Base-by-base conservation (phyloP, 2,113 vertebrate genomes). In the Tyto alba region DNA sequence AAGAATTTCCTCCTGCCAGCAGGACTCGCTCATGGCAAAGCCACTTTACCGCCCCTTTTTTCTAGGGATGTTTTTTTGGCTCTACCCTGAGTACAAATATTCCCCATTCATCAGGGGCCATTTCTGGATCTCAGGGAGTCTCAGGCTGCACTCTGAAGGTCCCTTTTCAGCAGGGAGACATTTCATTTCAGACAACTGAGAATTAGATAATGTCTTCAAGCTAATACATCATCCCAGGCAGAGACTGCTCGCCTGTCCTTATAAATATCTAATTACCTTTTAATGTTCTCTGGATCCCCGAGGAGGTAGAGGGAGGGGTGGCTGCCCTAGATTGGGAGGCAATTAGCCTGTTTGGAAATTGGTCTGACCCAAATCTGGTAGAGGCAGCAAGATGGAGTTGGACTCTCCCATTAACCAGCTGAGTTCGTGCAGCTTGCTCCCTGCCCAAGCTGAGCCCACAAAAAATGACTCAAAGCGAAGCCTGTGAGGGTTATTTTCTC, bases 261-360 rank as follows among this genome's bases (percentile, higher is more conserved):
- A 97, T 97, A 68, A 97, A 97, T 96, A 97, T 95, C 95, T 93
- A 93, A 97, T 97, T 96, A 92, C 93, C 94, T 96, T 95, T 95
- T 93, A 93, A 97, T 96, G 96, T 94, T 90, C 96, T 67, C 68
- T 34, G 64, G 74, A 10, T 88, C 97, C 96, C 96, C 19, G 1
- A 76, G 96, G 97, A 79, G 93, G 76, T 63, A 41, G 76, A 40
- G 69, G 80, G 64, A 43, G 85, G 79, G 79, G 85, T 53, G 50
- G 69, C 88, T 78, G 96, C 92, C 96, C 97, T 93, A 93, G 41
- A 96, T 85, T 23, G 78, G 38, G 91, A 92, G 76, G 83, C 93
- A 95, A 97, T 97, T 95, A 95, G 89, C 92, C 96, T 62, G 23
- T 73, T 68, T 84, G 92, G 94, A 95, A 97, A 95, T 93, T 6